These are phyloP conservation scores for Thyatira batis DNA, from an alignment of 2,888 invertebrate genomes.

Conservation along the genomic window DNA sequence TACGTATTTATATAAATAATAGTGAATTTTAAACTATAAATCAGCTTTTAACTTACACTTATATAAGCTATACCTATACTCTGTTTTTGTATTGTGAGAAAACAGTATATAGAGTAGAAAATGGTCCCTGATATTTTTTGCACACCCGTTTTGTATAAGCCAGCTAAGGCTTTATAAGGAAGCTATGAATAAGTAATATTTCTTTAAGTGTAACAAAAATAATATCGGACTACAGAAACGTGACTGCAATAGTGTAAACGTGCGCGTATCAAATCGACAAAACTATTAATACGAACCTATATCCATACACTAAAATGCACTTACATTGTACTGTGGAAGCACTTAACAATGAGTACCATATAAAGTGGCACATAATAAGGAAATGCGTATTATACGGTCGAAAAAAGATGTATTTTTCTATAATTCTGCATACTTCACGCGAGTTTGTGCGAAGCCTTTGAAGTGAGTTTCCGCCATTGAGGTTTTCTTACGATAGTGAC, in stretches of 20 bases:
- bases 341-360: slow-evolving; percentile 24
- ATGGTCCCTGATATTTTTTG: too few relatives aligned
- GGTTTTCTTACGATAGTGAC: slow-evolving; percentile 26
- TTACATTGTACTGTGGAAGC: slow-evolving; percentile 27
- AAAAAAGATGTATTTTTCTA: slow-evolving; percentile 22
- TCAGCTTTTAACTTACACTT: too few relatives aligned
- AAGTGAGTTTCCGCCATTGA: slow-evolving; percentile 42
- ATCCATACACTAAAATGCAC: slow-evolving; percentile 31
- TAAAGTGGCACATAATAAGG: slow-evolving; percentile 54
- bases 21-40: too few relatives aligned
- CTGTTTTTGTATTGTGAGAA: too few relatives aligned
- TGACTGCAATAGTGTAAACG: slow-evolving; percentile 11
- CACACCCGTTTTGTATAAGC: too few relatives aligned
- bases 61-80: too few relatives aligned
- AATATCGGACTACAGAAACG: background rate
- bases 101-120: too few relatives aligned
- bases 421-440: slow-evolving; percentile 29
- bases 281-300: slow-evolving; percentile 15
- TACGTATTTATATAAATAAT: too few relatives aligned
- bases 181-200: background rate
- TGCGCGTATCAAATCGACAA: slow-evolving; percentile 48
- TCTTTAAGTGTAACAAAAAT: background rate
- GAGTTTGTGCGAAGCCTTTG: slow-evolving; percentile 54
- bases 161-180: background rate
- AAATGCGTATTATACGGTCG: slow-evolving; percentile 54